These are phyloP conservation scores for Torymus auratus DNA, from an alignment of 2,888 invertebrate species.

Conservation along the genomic window DNA sequence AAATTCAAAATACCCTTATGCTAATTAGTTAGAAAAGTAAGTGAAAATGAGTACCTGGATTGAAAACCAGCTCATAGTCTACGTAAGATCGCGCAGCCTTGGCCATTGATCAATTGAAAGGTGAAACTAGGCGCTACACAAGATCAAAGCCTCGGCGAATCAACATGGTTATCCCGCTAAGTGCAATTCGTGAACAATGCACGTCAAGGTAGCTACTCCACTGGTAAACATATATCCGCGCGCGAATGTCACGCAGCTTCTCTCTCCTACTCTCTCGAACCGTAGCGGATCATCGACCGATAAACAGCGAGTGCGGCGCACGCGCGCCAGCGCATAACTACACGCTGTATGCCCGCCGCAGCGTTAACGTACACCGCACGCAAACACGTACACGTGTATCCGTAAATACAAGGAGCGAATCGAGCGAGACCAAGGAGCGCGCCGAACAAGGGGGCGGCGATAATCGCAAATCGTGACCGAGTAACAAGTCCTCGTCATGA, in stretches of 20 bases:
- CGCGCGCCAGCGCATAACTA: constrained; percentile 20
- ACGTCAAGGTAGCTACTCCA: not conserved
- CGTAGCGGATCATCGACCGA: constrained; percentile 64
- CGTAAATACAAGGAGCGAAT: not conserved
- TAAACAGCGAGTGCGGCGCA: constrained; percentile 55
- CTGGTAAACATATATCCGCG: not conserved
- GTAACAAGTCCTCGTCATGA: constrained; percentile 49
- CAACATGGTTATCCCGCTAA: too few relatives aligned
- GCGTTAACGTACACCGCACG: constrained; percentile 15
- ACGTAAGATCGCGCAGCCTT: too few relatives aligned
- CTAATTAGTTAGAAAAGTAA: too few relatives aligned
- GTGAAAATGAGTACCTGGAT: too few relatives aligned
- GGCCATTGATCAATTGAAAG: too few relatives aligned
- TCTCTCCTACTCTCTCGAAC: constrained; percentile 29
- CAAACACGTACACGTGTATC: not conserved
- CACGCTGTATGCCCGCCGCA: not conserved
- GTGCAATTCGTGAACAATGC: not conserved
- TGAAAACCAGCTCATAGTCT: too few relatives aligned
- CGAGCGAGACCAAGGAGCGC: too few relatives aligned
- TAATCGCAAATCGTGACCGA: constrained; percentile 67
- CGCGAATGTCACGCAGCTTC: constrained; percentile 19
- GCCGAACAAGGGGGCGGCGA: not conserved
- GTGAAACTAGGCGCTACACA: too few relatives aligned
- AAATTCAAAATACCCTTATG: too few relatives aligned
- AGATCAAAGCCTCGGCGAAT: too few relatives aligned